Base-by-base conservation (phyloP, 2,888 invertebrate species). In the Oeneis ivallda region DNA sequence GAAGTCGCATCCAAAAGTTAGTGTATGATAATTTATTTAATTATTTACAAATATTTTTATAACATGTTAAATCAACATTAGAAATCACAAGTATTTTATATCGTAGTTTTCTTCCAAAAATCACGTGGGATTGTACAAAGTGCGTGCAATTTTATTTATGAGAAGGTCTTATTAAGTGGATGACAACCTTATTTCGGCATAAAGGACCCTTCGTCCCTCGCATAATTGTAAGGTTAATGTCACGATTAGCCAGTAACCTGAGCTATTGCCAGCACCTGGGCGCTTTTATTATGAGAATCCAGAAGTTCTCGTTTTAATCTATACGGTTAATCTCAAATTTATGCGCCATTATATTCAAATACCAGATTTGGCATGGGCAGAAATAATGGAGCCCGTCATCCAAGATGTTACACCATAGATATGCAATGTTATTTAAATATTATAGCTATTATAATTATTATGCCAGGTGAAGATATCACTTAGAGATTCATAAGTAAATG, bases 141-240 rank as follows among this genome's bases (percentile, higher is more conserved):
- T 53, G 53, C n/a, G 34, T 34, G 53, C 34, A 53, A 53, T 53
- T 53, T 53, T 53, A 41, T 56, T 56, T 41, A 56, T 41, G 37
- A 34, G 34, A 53, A 15, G 58, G 45, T 45, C 43, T 45, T 43
- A 58, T 58, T 43, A 45, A 59, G 47, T 59, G 49, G 47, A 49
- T 34, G 59, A 45, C 17, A 49, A 47, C 59, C 59, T 59, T 59
- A 37, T 49, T 49, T 15, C 43, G 45, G 15, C 32, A 58, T 45
- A 45, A 49, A 59, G 59, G 34, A 15, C 47, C 45, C 59, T 59
- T 49, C 59, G 59, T 47, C 59, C 59, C 59, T 37, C 59, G 59
- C 59, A 59, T 59, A 59, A 59, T 59, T 56, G 56, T 41, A 56
- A 56, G 74, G 75, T 71, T 78, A 71, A 76, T 75, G 74, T 74